Percentiles rank a stretch among this genome's conserved stretches.
phyloP scores from a whole-genome alignment of 2,888 invertebrate species.

The Eucriotettix oculatus region DNA sequence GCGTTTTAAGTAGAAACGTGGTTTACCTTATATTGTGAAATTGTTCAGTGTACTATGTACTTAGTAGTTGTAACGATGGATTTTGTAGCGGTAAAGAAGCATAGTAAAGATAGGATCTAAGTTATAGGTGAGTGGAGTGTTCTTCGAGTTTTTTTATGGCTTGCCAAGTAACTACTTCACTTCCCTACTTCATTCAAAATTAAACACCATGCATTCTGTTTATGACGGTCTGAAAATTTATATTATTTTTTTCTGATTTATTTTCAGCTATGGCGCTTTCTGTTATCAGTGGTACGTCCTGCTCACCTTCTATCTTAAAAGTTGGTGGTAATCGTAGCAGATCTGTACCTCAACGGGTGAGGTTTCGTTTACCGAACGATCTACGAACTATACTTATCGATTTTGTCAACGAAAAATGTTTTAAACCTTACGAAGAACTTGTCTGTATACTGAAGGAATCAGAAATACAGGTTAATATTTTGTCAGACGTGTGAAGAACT shows the following conservation, averaged over 20 bases:
- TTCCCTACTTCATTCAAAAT: no score
- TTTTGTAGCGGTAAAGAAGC: no score
- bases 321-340: not conserved
- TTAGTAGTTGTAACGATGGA: no score
- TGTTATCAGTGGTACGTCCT: not conserved
- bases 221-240: no score
- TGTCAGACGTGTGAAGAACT: not conserved
- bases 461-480: slow-evolving; percentile 24
- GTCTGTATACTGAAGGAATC: slow-evolving; percentile 32
- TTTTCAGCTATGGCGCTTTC: not conserved
- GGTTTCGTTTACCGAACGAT: slow-evolving; percentile 32
- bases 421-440: slow-evolving; percentile 32
- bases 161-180: no score
- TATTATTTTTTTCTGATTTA: not conserved
- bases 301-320: not conserved
- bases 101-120: no score
- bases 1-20: no score
- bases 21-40: no score
- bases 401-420: slow-evolving; percentile 24
- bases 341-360: slow-evolving; percentile 17
- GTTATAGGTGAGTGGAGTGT: no score
- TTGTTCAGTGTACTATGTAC: no score
- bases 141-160: no score
- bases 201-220: no score
- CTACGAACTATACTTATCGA: slow-evolving; percentile 29